Base-by-base conservation (phyloP, 2,888 invertebrate genomes). In the Volucella inflata region DNA sequence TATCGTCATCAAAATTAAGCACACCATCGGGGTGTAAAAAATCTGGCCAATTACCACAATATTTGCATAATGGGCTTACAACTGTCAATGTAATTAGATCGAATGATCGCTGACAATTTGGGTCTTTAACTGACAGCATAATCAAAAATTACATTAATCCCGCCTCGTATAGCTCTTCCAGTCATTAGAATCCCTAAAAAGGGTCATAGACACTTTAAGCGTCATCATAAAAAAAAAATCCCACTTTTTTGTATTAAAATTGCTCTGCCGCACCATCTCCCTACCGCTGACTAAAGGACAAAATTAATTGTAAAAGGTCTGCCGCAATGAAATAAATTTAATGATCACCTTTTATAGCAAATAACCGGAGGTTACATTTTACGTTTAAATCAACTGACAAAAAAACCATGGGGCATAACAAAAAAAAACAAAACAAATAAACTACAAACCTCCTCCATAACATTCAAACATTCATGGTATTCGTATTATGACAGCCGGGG, bases 251-350 rank as follows among this genome's bases (percentile, higher is more conserved):
- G n/a, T n/a, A n/a, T n/a, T n/a, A n/a, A n/a, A n/a, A 44, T 44
- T 51, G 57, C 4, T n/a, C 14, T 14, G 44, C 17, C 51, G 50
- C 16, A 46, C 30, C 12, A 12, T 50, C 42, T 50, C 8, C 48
- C 46, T 40, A 2, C 46, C 6, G 2, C 55, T 40, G 30, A 21
- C 30, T 21, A 64, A 51, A 60, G 42, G 30, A 76, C 46, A 16
- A 57, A 76, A 60, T 68, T 76, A 76, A 76, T 67, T 76, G 76
- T 51, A 76, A 68, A 67, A 38, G 59, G 67, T 68, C 57, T 59
- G 51, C 36, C 42, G 57, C 67, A 76, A 36, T 59, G 44, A 68
- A 76, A 76, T 68, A 59, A 76, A 51, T 76, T 76, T 68, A 76
- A 76, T 60, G 76, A 76, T 76, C 67, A 76, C 67, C 67, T 76